A percentile compares a stretch with the other conserved stretches of the same genome.
These are phyloP conservation scores for Bhutanitis thaidina DNA, from an alignment of 2,888 invertebrate genomes.

Conservation along the genomic window DNA sequence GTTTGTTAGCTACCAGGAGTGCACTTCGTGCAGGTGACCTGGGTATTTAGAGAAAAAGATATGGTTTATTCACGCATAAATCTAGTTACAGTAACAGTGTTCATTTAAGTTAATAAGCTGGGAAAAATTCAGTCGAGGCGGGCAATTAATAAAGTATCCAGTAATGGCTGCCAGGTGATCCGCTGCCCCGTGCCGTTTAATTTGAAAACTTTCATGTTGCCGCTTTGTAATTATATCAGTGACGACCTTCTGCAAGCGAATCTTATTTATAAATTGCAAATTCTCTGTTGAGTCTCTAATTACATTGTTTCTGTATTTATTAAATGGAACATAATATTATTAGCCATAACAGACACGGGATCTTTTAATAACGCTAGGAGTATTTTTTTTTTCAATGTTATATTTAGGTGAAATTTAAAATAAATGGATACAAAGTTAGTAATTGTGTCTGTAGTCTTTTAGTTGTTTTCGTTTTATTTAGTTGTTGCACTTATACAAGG, in stretches of 20 bases:
- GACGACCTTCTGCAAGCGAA: constrained; percentile 3
- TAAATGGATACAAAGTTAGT: too few species aligned
- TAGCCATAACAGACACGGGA: not conserved
- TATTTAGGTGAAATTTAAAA: too few species aligned
- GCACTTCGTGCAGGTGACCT: too few species aligned
- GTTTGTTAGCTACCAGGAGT: too few species aligned
- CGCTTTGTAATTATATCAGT: constrained; percentile 16
- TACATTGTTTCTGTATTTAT: constrained; percentile 6
- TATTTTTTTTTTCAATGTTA: too few species aligned
- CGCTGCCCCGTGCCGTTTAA: constrained; percentile 6
- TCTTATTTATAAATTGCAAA: constrained; percentile 7
- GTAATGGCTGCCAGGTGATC: constrained; percentile 14
- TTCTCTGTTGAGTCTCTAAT: constrained; percentile 7
- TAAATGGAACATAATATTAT: not conserved
- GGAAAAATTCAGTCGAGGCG: not conserved
- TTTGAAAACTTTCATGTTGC: constrained; percentile 17
- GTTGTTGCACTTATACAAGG: too few species aligned
- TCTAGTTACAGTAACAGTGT: too few species aligned
- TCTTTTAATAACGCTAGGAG: too few species aligned
- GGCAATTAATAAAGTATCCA: constrained; percentile 12
- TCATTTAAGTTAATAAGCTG: not conserved
- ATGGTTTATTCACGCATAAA: too few species aligned
- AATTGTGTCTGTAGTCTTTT: too few species aligned
- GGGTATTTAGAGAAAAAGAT: too few species aligned
- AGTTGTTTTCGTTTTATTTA: too few species aligned